These are phyloP conservation scores for Patiria miniata DNA, from an alignment of 35 echinoderm and acorn worm genomes.

Conservation along the genomic window DNA sequence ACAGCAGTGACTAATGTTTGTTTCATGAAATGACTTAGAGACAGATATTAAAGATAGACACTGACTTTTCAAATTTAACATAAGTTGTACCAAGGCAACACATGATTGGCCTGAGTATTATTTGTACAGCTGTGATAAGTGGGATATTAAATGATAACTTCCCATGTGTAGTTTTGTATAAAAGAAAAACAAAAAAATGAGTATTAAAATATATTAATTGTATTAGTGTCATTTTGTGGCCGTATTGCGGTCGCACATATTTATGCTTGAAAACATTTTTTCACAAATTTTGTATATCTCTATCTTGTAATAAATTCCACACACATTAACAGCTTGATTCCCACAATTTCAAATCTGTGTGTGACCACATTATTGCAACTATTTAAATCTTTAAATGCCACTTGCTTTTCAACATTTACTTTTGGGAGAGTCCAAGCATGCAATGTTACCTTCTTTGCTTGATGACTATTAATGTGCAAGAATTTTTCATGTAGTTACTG, in stretches of 20 bases:
- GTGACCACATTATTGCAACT: conserved; percentile 25
- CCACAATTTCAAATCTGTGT: conserved; percentile 1
- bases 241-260: conserved; percentile 1
- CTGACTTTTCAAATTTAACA: no score
- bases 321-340: neutral
- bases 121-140: conserved; percentile 25
- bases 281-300: conserved; percentile 26
- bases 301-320: conserved; percentile 24
- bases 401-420: neutral
- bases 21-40: no score
- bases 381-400: neutral
- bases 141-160: neutral
- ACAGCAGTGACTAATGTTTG: no score
- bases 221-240: conserved; percentile 11
- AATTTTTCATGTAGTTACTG: neutral
- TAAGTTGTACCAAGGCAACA: neutral
- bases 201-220: conserved; percentile 19
- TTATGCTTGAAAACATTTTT: conserved; percentile 19
- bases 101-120: neutral
- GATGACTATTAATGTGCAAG: conserved; percentile 17
- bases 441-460: conserved; percentile 26
- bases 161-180: conserved; percentile 31
- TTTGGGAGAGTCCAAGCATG: conserved; percentile 11
- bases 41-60: no score
- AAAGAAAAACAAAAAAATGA: conserved; percentile 7